Evolutionary conservation across 2,113 vertebrate genomes (phyloP), one percentile per base, ranked within the genome.

Genomic region (Marmota monax): DNA sequence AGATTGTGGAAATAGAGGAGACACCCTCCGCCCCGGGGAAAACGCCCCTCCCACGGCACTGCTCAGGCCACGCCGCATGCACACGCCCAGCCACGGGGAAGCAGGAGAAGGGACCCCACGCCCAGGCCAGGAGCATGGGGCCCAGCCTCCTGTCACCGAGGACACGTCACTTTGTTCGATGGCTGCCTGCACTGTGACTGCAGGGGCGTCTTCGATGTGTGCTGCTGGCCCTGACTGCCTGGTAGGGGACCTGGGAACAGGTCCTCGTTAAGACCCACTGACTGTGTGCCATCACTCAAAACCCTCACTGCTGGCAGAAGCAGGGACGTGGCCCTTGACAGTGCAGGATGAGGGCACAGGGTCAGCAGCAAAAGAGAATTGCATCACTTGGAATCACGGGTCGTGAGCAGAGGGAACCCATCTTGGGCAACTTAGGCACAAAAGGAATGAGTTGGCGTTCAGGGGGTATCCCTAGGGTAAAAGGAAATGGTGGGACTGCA

Each of bases 81-180:
- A 8, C 5, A 29, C 10, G 63, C 39, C 25, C 29, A 45, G 8
- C 29, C 16, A 0, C 0, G 1, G 23, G n/a, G 61, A 8, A 53
- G 48, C 73, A 69, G 48, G 78, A 39, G 63, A n/a, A 22, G 1
- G n/a, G 65, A 51, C 27, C 11, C 1, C 14, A 12, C 25, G 8
- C 1, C 14, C 18, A 56, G 73, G 18, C 67, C 34, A 8, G 74
- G 80, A 39, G 39, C 8, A 9, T 2, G n/a, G 32, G 4, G 25
- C 16, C 32, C 37, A 20, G 74, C 8, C 0, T 5, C 1, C 58
- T 9, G 5, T 20, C 2, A 0, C 32, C 16, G 27, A 11, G 42
- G 1, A 0, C 0, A 17, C 2, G 0, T 23, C 53, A 1, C 74
- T 48, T n/a, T 37, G 74, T 48, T 34, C 32, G 65, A 34, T 34